phyloP scores from a whole-genome alignment of 1,140 invertebrate genomes.

The Stratiolaelaps scimitus region DNA sequence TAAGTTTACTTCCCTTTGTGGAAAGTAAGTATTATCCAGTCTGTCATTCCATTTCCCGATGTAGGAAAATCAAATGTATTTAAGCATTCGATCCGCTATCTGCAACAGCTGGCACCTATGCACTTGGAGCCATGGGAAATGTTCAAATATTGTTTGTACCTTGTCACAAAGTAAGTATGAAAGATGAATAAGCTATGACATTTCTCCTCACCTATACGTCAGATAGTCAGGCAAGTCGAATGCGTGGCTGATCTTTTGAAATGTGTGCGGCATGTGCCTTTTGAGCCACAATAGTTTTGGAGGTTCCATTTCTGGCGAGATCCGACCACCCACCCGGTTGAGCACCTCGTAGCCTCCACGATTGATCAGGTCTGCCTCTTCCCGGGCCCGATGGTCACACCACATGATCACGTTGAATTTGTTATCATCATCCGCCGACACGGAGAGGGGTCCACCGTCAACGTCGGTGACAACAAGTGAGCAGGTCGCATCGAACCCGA shows the following conservation, averaged over 20 bases:
- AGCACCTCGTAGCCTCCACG: conserved; percentile 57
- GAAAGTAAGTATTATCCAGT: too few relatives aligned
- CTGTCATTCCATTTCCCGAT: too few relatives aligned
- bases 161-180: too few relatives aligned
- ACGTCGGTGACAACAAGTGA: conserved; percentile 69
- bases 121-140: too few relatives aligned
- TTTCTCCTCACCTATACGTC: conserved; percentile 53
- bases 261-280: conserved; percentile 53
- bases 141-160: too few relatives aligned
- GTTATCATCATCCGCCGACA: conserved; percentile 54
- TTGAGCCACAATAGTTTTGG: conserved; percentile 94
- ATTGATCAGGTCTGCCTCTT: conserved; percentile 72
- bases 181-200: too few relatives aligned
- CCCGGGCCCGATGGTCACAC: conserved; percentile 84
- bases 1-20: too few relatives aligned
- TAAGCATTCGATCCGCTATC: too few relatives aligned
- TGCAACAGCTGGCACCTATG: too few relatives aligned
- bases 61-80: too few relatives aligned
- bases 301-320: conserved; percentile 87
- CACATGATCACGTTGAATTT: conserved; percentile 75
- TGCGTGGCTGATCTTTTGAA: conserved; percentile 55
- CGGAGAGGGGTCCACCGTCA: conserved; percentile 55
- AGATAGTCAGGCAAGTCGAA: conserved; percentile 90
- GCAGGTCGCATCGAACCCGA: conserved; percentile 93
- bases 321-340: conserved; percentile 72